Conservation (phyloP, 2,113 vertebrate genomes). For the Smithornis capensis region DNA sequence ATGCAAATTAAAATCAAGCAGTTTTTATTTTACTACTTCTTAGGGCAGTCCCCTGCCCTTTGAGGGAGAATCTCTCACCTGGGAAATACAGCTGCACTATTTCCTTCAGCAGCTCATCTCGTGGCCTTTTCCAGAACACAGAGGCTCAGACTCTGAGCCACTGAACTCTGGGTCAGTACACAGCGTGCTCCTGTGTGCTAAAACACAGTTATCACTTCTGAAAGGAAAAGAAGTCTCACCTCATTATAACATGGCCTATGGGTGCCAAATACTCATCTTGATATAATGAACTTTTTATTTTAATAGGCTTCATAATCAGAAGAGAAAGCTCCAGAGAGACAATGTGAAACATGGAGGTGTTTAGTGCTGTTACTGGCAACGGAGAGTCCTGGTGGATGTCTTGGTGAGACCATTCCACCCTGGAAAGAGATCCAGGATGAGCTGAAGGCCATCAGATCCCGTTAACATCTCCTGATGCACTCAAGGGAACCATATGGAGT, state of each 20-base stretch:
- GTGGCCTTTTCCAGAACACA: background rate
- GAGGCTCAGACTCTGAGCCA: background rate
- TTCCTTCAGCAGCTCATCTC: background rate
- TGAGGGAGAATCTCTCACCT: background rate
- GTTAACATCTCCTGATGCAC: background rate
- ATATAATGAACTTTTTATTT: conserved; percentile 59
- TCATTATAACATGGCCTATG: conserved; percentile 71
- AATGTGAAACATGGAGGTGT: background rate
- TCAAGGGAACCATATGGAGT: conserved; percentile 7
- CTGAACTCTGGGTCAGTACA: conserved; percentile 46
- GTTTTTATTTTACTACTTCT: background rate
- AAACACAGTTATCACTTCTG: background rate
- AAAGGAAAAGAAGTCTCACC: conserved; percentile 39
- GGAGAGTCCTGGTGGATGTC: background rate
- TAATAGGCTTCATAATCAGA: conserved; percentile 46
- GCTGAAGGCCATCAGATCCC: conserved; percentile 22
- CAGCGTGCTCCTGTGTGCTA: background rate
- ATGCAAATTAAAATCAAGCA: background rate
- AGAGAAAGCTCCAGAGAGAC: conserved; percentile 33
- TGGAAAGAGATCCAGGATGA: background rate
- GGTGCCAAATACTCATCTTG: conserved; percentile 43
- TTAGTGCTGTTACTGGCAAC: background rate
- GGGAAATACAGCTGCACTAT: background rate
- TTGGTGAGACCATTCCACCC: background rate
- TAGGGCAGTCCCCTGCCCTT: background rate